Evolutionary conservation across 2,797 vertebrate species (phyloP).

Genomic region (Sebastes taczanowskii): DNA sequence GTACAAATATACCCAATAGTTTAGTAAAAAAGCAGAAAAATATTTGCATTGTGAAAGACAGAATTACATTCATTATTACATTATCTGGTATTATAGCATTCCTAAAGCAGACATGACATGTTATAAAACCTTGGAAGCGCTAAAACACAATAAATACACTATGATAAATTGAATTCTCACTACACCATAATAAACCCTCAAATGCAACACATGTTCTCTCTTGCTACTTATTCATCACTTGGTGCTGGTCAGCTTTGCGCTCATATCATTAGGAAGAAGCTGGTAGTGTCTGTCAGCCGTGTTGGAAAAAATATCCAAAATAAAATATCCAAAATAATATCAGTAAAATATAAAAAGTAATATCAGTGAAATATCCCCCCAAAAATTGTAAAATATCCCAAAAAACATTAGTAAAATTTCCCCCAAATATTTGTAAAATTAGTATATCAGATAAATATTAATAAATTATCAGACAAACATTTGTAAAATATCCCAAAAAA

Average conservation of each 20-base stretch:
- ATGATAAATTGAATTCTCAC: background rate
- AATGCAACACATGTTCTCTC: background rate
- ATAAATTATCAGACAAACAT: no score
- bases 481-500: no score
- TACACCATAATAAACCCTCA: background rate
- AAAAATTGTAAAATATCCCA: no score
- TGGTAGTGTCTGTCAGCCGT: background rate
- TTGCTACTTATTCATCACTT: background rate
- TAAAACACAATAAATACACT: background rate
- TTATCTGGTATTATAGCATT: background rate
- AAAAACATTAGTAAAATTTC: no score
- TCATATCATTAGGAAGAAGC: background rate
- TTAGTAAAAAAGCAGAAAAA: no score
- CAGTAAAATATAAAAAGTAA: no score
- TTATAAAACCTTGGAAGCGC: background rate
- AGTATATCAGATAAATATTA: no score
- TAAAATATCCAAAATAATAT: no score
- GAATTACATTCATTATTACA: conserved; percentile 24
- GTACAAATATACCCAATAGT: no score
- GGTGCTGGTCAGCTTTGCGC: background rate
- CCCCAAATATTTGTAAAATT: no score
- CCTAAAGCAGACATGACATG: background rate
- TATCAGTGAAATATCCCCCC: no score
- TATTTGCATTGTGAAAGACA: no score
- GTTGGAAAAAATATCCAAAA: background rate